A percentile compares a stretch with the other conserved stretches of the same genome.
These are phyloP conservation scores for Rhopilema esculentum DNA, from an alignment of 30 jellyfish, hydroid and myxozoan species.

Conservation along the genomic window DNA sequence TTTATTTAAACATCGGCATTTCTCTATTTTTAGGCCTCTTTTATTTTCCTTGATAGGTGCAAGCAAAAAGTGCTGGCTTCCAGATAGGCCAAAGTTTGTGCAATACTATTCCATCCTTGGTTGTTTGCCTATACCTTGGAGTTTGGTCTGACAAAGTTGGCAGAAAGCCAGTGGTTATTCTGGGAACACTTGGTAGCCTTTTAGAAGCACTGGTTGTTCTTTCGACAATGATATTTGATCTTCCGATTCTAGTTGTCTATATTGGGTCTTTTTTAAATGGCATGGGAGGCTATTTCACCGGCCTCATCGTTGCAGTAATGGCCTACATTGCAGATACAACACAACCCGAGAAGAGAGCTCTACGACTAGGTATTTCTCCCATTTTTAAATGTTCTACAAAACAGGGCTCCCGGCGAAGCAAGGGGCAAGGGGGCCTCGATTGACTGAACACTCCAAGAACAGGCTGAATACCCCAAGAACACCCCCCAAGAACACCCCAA, in stretches of 20 bases:
- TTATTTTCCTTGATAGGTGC: conserved; percentile 61
- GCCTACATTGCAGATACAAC: conserved; percentile 89
- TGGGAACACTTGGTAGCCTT: conserved; percentile 43
- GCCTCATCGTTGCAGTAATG: conserved; percentile 53
- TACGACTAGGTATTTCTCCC: conserved; percentile 79
- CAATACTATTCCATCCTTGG: conserved; percentile 65
- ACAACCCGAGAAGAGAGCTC: conserved; percentile 55
- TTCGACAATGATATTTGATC: conserved; percentile 52
- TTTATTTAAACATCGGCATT: too few relatives aligned
- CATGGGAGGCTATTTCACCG: conserved; percentile 81
- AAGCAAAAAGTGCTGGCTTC: conserved; percentile 50
- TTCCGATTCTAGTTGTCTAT: conserved; percentile 64
- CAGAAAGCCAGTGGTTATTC: conserved; percentile 68
- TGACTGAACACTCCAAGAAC: too few relatives aligned
- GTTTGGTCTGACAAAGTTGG: conserved; percentile 88
- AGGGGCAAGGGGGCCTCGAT: too few relatives aligned
- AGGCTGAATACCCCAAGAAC: too few relatives aligned
- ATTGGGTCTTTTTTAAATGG: conserved; percentile 80
- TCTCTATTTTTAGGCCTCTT: too few relatives aligned
- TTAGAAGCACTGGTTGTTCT: conserved; percentile 46
- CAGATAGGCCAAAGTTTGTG: conserved; percentile 61
- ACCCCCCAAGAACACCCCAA: too few relatives aligned
- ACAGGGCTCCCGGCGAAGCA: too few relatives aligned
- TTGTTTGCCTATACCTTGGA: conserved; percentile 70
- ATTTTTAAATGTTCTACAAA: too few relatives aligned